A percentile compares a stretch with the other conserved stretches of the same genome.
Conservation (phyloP, 2,888 invertebrate species). For the Microplitis manilae region DNA sequence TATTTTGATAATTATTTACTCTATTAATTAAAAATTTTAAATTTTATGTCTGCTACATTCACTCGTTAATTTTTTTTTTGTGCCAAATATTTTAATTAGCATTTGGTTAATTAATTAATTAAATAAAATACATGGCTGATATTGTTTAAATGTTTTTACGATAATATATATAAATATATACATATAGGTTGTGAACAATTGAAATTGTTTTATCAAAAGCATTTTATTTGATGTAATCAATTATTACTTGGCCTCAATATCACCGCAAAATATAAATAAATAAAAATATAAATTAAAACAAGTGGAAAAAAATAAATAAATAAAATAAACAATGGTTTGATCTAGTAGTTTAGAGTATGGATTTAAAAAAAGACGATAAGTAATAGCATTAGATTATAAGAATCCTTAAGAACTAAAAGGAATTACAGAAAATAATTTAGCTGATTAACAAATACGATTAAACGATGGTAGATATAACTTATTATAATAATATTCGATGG, state of each 20-base stretch:
- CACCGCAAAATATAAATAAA: not conserved
- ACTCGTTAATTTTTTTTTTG: not conserved
- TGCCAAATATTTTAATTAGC: slow-evolving; percentile 17
- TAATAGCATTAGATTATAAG: slow-evolving; percentile 36
- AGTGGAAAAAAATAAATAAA: not conserved
- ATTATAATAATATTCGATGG: slow-evolving; percentile 48
- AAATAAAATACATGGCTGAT: not conserved
- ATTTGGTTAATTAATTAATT: not conserved
- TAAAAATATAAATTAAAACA: not conserved
- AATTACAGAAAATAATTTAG: slow-evolving; percentile 44
- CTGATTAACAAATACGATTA: slow-evolving; percentile 50
- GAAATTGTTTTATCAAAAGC: slow-evolving; percentile 2
- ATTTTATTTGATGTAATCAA: not conserved
- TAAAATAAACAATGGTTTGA: slow-evolving; percentile 23
- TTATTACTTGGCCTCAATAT: not conserved
- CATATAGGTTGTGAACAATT: slow-evolving; percentile 14
- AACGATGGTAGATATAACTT: slow-evolving; percentile 46
- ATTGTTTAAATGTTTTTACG: not conserved
- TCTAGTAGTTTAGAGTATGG: slow-evolving; percentile 44
- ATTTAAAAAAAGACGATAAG: slow-evolving; percentile 46
- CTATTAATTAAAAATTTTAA: too few species aligned
- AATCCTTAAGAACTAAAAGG: slow-evolving; percentile 29
- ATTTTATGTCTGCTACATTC: too few species aligned
- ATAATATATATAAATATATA: not conserved
- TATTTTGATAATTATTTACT: too few species aligned